Percentiles rank a stretch among this genome's conserved stretches.
These are phyloP conservation scores for Sternotherus odoratus DNA, from an alignment of 2,797 vertebrate genomes.

Conservation along the genomic window DNA sequence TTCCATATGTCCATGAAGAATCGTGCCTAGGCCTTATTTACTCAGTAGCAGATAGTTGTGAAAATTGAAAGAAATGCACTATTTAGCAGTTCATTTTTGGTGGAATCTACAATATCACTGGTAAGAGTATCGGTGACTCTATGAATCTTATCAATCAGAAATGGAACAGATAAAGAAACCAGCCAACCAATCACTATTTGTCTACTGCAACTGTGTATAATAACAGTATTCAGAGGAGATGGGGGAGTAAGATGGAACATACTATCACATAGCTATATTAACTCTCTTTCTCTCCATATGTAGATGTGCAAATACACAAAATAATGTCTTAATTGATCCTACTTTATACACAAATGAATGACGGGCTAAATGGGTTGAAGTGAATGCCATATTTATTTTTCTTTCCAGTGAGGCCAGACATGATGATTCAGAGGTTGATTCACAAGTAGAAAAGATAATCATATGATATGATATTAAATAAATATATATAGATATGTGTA, in stretches of 20 bases:
- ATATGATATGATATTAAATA: no score
- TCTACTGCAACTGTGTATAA: conserved; percentile 47
- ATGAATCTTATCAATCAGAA: conserved; percentile 7
- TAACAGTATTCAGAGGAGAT: conserved; percentile 24
- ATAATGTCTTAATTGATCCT: conserved; percentile 82
- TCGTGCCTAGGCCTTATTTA: not conserved
- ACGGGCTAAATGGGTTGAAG: conserved; percentile 82
- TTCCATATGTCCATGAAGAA: not conserved
- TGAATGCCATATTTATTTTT: conserved; percentile 83
- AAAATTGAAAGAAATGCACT: not conserved
- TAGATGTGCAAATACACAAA: conserved; percentile 81
- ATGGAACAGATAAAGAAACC: conserved; percentile 14
- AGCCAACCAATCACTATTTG: conserved; percentile 40
- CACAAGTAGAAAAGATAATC: conserved; percentile 77
- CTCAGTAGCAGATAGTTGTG: not conserved
- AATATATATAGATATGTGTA: not conserved
- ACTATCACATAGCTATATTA: conserved; percentile 81
- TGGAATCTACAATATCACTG: not conserved
- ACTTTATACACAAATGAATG: conserved; percentile 84
- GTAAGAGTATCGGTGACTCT: not conserved
- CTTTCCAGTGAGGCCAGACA: conserved; percentile 80
- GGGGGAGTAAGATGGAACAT: conserved; percentile 60
- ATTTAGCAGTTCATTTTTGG: not conserved
- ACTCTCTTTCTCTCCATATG: conserved; percentile 77
- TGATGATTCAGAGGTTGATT: conserved; percentile 77